These are phyloP conservation scores for Emydoidea blandingii DNA, from an alignment of 2,797 vertebrate genomes.

Conservation along the genomic window DNA sequence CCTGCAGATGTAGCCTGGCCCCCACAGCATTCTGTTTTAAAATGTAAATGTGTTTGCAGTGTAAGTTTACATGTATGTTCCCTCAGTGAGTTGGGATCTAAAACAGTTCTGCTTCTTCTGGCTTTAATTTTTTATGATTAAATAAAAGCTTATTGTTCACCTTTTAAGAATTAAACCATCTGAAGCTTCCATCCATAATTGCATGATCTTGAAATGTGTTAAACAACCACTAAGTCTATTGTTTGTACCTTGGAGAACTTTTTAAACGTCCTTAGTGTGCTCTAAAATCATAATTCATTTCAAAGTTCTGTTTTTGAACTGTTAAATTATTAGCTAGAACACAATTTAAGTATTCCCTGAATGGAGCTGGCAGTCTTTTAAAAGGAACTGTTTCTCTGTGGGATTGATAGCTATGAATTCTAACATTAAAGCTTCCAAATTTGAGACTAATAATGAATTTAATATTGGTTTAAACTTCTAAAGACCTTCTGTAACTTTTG, in stretches of 20 bases:
- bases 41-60: neutral
- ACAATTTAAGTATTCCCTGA: constrained; percentile 41
- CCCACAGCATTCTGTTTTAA: neutral
- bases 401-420: constrained; percentile 52
- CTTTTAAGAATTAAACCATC: neutral
- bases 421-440: constrained; percentile 24
- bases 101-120: neutral
- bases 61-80: neutral
- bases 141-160: neutral
- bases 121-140: neutral
- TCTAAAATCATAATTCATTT: constrained; percentile 53
- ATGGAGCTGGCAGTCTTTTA: constrained; percentile 23
- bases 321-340: constrained; percentile 47
- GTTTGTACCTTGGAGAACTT: constrained; percentile 42
- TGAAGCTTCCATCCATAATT: constrained; percentile 36
- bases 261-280: constrained; percentile 20
- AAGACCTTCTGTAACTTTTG: neutral
- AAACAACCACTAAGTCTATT: constrained; percentile 17
- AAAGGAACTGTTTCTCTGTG: constrained; percentile 38
- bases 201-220: neutral
- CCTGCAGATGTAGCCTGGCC: neutral
- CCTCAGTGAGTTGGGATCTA: neutral
- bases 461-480: constrained; percentile 22
- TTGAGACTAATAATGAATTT: constrained; percentile 30
- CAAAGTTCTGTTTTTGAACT: constrained; percentile 40